Conservation (phyloP, 2,888 invertebrate species). For the Mesopsocus fuscifrons region DNA sequence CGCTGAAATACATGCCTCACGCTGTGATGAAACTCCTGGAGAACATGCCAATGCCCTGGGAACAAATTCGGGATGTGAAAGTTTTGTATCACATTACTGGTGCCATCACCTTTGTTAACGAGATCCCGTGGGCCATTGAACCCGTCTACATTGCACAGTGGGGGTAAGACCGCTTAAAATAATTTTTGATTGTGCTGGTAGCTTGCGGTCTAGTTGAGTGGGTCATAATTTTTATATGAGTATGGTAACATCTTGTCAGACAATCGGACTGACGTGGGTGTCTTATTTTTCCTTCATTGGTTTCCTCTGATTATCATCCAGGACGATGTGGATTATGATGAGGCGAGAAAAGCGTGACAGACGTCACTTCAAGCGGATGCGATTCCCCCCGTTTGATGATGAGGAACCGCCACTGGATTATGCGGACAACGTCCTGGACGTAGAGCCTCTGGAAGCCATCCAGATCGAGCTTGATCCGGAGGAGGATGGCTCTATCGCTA, state of each 20-base stretch:
- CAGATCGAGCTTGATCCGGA: conserved; percentile 94
- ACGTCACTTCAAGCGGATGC: conserved; percentile 96
- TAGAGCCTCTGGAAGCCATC: conserved; percentile 96
- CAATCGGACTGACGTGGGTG: too few species aligned
- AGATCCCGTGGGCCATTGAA: conserved; percentile 99
- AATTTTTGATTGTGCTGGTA: too few species aligned
- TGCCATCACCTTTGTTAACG: conserved; percentile 98
- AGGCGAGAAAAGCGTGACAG: conserved; percentile 95
- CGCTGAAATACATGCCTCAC: conserved; percentile 99
- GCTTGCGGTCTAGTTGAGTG: too few species aligned
- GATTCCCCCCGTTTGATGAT: conserved; percentile 99
- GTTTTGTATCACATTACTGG: conserved; percentile 98
- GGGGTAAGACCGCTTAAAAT: conserved; percentile 71
- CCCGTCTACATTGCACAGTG: conserved; percentile 99
- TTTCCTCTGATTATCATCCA: too few species aligned
- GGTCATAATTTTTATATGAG: too few species aligned
- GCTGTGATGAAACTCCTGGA: conserved; percentile 96
- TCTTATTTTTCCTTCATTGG: too few species aligned
- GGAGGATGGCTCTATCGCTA: conserved; percentile 75
- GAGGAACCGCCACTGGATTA: conserved; percentile 99
- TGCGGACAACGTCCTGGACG: conserved; percentile 97
- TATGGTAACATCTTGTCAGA: conserved; percentile 2
- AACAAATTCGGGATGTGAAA: conserved; percentile 96
- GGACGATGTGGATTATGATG: conserved; percentile 99
- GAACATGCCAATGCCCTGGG: conserved; percentile 99